Evolutionary conservation across 2,888 invertebrate species (phyloP), one percentile per base, ranked within the genome.

Genomic region (Anodontia alba): DNA sequence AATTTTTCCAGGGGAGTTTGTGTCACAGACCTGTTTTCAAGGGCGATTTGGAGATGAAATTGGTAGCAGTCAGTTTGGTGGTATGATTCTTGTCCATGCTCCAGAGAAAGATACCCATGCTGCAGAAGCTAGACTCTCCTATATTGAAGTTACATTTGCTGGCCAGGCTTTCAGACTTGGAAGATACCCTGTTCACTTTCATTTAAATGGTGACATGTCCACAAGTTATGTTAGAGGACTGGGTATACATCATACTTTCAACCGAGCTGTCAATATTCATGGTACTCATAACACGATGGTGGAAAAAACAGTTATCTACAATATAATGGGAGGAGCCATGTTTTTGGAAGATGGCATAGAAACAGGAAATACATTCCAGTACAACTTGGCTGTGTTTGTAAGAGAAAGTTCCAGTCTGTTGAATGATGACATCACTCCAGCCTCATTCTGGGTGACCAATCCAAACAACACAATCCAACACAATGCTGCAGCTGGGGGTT

Each of bases 381-480:
- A 93, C 83, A 94, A 94, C 79, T 84, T 93, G 54, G 92, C 88
- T 7, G 78, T 92, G 8, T 92, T 92, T 85, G 93, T 93, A 10
- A 81, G 86, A 42, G 83, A 91, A 17, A 92, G 92, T 74, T 87
- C 92, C 7, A 91, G 91, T 82, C 86, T 94, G 26, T 86, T 91
- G 7, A 94, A 93, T 72, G 94, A 93, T 88, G 94, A 94, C 78
- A 88, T 94, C 79, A 93, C 94, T 7, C 94, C 94, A n/a, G 93
- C 94, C 54, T 88, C 89, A n/a, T 93, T 91, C 87, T 94, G 94
- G 94, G 88, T 91, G 5, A 90, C 94, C 54, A 92, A 94, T 84
- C 93, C 94, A 12, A 91, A 93, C 83, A 94, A 94, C 84, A 92
- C 87, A 10, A 68, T 91, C 69, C 80, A 83, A 38, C 90, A 92